Evolutionary conservation across 2,113 vertebrate genomes (phyloP).

Genomic region (Caloenas nicobarica): DNA sequence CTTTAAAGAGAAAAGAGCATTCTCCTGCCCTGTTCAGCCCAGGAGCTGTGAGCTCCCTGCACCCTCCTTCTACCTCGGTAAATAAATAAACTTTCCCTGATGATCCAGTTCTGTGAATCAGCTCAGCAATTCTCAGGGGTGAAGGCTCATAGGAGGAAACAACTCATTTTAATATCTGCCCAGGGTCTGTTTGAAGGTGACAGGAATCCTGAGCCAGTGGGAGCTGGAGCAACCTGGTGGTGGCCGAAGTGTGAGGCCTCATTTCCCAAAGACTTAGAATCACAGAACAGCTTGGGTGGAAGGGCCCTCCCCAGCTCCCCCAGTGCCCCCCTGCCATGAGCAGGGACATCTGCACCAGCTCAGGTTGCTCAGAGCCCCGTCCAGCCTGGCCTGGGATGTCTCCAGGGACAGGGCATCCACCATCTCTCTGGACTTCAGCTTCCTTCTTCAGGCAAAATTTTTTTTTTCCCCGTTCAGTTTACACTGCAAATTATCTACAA

Average conservation of each 20-base stretch:
- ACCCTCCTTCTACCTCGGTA: not conserved
- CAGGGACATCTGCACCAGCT: too few species aligned
- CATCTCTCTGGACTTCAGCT: not conserved
- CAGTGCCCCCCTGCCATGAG: too few species aligned
- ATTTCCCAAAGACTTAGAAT: not conserved
- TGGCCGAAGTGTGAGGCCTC: rapidly evolving
- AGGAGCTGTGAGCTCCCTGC: not conserved
- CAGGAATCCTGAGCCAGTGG: rapidly evolving
- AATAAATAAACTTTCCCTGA: not conserved
- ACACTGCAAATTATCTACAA: not conserved
- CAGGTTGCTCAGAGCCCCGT: too few species aligned
- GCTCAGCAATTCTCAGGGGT: not conserved
- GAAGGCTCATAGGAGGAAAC: rapidly evolving
- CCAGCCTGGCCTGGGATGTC: too few species aligned
- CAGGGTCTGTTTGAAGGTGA: not conserved
- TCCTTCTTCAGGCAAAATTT: not conserved
- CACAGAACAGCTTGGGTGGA: too few species aligned
- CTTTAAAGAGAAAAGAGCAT: not conserved
- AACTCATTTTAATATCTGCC: not conserved
- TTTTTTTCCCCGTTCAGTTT: not conserved
- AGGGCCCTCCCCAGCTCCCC: too few species aligned
- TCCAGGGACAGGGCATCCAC: too few species aligned
- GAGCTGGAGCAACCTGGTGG: not conserved
- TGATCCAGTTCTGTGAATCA: not conserved
- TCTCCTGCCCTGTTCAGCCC: not conserved